Base-by-base conservation (phyloP, 2,797 vertebrate genomes). In the Bradypodion ventrale region DNA sequence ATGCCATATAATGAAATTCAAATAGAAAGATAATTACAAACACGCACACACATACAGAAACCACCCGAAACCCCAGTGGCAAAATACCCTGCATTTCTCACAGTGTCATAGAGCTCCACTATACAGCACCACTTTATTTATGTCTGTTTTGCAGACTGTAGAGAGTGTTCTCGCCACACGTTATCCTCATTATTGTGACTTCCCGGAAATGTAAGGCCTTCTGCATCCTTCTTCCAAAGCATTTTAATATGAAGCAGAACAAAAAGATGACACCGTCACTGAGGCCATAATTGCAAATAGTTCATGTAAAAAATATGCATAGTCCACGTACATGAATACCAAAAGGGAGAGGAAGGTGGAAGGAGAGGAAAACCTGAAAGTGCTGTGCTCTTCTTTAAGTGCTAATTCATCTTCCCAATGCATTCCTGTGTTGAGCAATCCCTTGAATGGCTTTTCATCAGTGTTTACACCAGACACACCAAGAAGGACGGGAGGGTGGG, bases 161-260 rank as follows among this genome's bases (percentile, higher is more conserved):
- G 52, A 79, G 87, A 85, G 66, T 90, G 86, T 90, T 90, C 88
- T 89, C 89, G 83, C 81, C 85, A 92, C 86, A 87, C 35, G 79
- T 87, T 86, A 89, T 75, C 86, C 86, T 84, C 82, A 87, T 94
- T 94, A 87, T n/a, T 92, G 89, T 94, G 93, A 78, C 75, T 93
- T 93, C 91, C 91, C 91, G 89, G 91, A 91, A 94, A 93, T 90
- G 90, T 89, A 90, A 94, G 92, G 94, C 93, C 92, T 94, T 93
- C 93, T 87, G 90, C 94, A 93, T 93, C 91, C 93, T 89, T 92
- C 91, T 91, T 94, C 88, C 89, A 89, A 94, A 73, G 88, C 84
- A 83, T 90, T 88, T 91, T 90, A 86, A 90, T 92, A 80, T 83
- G 83, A 84, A 72, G 73, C 78, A 90, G 91, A 93, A 93, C 90